Base-by-base conservation (phyloP, 2,888 invertebrate genomes). In the Dichetophora obliterata region DNA sequence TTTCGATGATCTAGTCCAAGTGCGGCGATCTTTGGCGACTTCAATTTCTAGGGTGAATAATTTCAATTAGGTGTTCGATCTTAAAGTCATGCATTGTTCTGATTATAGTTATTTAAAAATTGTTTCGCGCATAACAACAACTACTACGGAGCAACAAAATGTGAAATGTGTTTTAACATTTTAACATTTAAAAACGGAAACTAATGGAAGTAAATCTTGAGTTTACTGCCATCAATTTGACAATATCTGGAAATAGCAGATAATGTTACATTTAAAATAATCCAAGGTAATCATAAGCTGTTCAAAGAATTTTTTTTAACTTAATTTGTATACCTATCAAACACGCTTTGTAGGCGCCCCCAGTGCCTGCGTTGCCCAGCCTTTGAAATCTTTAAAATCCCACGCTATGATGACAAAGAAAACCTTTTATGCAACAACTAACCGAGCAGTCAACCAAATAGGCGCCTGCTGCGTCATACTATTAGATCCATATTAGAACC, bases 11-110 rank as follows among this genome's bases (percentile, higher is more conserved):
- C 79, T 75, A 76, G 27, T 54, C 16, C 65, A 78, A 77, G 76
- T 82, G 76, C 76, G 81, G 72, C 85, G 86, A 86, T 87, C 86
- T 87, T 83, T 85, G 85, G 83, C 85, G 86, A 86, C 87, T 86
- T 85, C 85, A 88, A 88, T 88, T 88, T 87, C 85, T 84, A 84
- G 87, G 87, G 86, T 88, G 87, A 87, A 84, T 85, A 84, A 86
- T 83, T 86, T 86, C 86, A 87, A 86, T 87, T 86, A 87, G 87
- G 86, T 83, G 82, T 83, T 78, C 43, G 84, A 85, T 82, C 82
- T 14, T 54, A 16, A 57, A 50, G 34, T 50, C 48, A 24, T 24
- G 50, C 11, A 48, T 50, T 50, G 48, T n/a, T 50, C n/a, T 52
- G 50, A 63, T 16, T 16, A 63, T n/a, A 63, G 63, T 16, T 34